Percentiles rank a stretch among this genome's conserved stretches.
Conservation (phyloP, 2,888 invertebrate species). For the Plemyria rubiginata region DNA sequence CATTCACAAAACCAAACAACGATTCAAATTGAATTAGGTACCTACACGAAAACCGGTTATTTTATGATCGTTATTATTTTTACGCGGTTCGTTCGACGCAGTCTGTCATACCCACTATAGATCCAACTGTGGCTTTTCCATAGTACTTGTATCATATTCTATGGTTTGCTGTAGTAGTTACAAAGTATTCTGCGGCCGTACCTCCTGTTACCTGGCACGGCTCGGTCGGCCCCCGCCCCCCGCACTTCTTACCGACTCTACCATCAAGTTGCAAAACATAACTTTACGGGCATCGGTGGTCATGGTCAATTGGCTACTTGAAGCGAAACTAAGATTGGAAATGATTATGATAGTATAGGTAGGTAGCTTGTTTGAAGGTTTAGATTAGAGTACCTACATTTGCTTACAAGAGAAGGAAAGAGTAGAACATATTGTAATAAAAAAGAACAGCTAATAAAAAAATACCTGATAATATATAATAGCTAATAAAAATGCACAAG, state of each 20-base stretch:
- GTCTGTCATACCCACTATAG: slow-evolving; percentile 15
- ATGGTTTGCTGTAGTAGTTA: slow-evolving; percentile 19
- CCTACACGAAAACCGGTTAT: slow-evolving; percentile 29
- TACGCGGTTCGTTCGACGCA: slow-evolving; percentile 38
- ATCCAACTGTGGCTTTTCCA: slow-evolving; percentile 9
- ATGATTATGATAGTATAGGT: too few species aligned
- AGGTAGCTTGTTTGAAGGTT: too few species aligned
- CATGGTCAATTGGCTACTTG: slow-evolving; percentile 35
- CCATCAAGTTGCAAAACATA: slow-evolving; percentile 26
- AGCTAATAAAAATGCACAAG: too few species aligned
- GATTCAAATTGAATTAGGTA: slow-evolving; percentile 15
- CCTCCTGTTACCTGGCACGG: slow-evolving; percentile 84
- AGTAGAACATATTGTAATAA: too few species aligned
- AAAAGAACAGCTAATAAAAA: too few species aligned
- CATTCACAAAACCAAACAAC: slow-evolving; percentile 24
- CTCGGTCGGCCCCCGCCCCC: slow-evolving; percentile 51
- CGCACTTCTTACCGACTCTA: slow-evolving; percentile 29
- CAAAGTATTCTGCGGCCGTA: slow-evolving; percentile 59
- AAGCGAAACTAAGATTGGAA: slow-evolving; percentile 3
- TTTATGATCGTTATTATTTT: slow-evolving; percentile 31
- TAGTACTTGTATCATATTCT: slow-evolving; percentile 22
- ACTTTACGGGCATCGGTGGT: slow-evolving; percentile 27
- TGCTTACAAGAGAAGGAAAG: too few species aligned
- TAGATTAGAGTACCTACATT: too few species aligned
- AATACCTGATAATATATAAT: too few species aligned